phyloP scores from a whole-genome alignment of 2,888 invertebrate genomes.

The Zhengitettix transpicula region DNA sequence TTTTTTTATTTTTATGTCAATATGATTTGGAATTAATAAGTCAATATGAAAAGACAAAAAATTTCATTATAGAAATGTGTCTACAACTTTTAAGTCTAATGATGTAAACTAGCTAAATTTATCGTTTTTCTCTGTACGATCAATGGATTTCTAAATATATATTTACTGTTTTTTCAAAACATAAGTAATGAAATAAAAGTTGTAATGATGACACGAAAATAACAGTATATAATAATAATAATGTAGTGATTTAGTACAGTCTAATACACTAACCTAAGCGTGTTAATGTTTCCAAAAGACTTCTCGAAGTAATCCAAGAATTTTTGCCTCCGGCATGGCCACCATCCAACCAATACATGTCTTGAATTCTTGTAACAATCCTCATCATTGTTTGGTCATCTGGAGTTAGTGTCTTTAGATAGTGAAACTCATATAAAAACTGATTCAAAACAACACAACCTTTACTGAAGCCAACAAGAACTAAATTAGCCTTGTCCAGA shows the following conservation, averaged over 20 bases:
- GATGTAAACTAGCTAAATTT: too few relatives aligned
- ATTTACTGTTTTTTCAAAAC: too few relatives aligned
- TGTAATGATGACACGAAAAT: too few relatives aligned
- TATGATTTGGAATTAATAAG: too few relatives aligned
- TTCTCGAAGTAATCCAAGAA: conserved; percentile 70
- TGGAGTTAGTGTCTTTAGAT: conserved; percentile 47
- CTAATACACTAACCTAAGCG: conserved; percentile 38
- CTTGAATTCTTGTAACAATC: conserved; percentile 47
- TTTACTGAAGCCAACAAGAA: conserved; percentile 76
- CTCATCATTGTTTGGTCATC: conserved; percentile 42
- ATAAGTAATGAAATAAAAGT: too few relatives aligned
- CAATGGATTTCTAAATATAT: too few relatives aligned
- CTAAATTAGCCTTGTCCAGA: conserved; percentile 40
- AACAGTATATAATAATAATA: not conserved
- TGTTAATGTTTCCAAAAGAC: conserved; percentile 54
- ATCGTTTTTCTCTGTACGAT: too few relatives aligned
- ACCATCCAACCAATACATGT: conserved; percentile 82
- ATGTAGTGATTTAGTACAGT: not conserved
- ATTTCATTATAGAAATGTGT: too few relatives aligned
- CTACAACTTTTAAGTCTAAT: too few relatives aligned
- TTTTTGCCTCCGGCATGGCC: conserved; percentile 78
- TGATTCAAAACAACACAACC: conserved; percentile 88
- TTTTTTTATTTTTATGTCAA: too few relatives aligned
- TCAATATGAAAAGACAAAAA: too few relatives aligned
- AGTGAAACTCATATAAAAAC: conserved; percentile 69